Percentiles rank a stretch among this genome's conserved stretches.
phyloP scores from a whole-genome alignment of 2,888 invertebrate species.

The Ennomos quercinarius region DNA sequence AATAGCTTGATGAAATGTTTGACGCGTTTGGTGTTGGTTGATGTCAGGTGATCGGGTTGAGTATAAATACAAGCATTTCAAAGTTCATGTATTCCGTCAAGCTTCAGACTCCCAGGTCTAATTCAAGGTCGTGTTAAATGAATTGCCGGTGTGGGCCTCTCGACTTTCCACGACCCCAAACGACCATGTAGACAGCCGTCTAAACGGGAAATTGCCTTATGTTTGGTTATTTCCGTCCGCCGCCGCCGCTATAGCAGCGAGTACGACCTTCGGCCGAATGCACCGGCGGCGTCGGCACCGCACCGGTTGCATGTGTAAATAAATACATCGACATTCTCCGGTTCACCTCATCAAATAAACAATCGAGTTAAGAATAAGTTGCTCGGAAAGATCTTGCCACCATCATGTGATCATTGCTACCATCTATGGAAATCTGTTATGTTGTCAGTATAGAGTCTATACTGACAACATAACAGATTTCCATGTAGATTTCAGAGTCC shows the following conservation, averaged over 20 bases:
- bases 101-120: conserved; percentile 2
- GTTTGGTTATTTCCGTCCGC: conserved; percentile 74
- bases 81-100: too few species aligned
- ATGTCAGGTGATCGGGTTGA: too few species aligned
- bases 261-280: conserved; percentile 68
- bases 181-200: conserved; percentile 33
- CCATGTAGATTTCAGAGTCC: conserved; percentile 10
- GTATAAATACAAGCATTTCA: too few species aligned
- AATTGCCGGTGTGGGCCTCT: conserved; percentile 14
- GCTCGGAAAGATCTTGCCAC: not conserved
- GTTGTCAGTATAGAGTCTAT: too few species aligned
- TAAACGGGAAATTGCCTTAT: conserved; percentile 72
- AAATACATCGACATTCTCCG: conserved; percentile 22
- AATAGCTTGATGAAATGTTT: not conserved
- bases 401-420: too few species aligned
- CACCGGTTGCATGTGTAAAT: conserved; percentile 42
- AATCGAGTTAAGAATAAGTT: not conserved
- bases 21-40: too few species aligned
- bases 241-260: conserved; percentile 49
- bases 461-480: conserved; percentile 1
- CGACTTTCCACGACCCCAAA: conserved; percentile 16
- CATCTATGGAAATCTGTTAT: too few species aligned
- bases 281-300: too few species aligned
- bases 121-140: conserved; percentile 31
- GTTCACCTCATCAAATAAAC: conserved; percentile 6